Conservation (phyloP, 2,888 invertebrate species). For the Drosophila maculinotata region DNA sequence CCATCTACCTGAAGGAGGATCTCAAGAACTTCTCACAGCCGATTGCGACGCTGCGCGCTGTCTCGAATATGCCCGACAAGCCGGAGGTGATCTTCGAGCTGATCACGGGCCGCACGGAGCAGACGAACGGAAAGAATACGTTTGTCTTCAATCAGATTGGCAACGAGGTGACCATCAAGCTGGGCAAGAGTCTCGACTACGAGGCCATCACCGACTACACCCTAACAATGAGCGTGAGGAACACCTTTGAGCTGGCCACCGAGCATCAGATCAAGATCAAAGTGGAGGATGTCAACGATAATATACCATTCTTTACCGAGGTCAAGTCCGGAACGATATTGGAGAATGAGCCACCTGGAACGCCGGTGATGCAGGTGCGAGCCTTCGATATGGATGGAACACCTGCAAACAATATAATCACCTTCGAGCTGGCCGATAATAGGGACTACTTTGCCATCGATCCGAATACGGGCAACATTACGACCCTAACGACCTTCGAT, state of each 20-base stretch:
- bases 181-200: constrained; percentile 92
- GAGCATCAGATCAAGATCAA: constrained; percentile 92
- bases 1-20: constrained; percentile 90
- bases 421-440: constrained; percentile 90
- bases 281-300: constrained; percentile 95
- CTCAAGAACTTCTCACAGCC: constrained; percentile 89
- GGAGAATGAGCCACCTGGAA: constrained; percentile 93
- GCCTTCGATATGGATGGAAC: constrained; percentile 96
- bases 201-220: constrained; percentile 94
- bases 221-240: constrained; percentile 92
- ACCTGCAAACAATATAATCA: constrained; percentile 92
- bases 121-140: constrained; percentile 93
- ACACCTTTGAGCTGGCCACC: constrained; percentile 91
- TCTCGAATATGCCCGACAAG: constrained; percentile 91
- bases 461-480: constrained; percentile 94
- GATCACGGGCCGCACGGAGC: constrained; percentile 92
- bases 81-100: constrained; percentile 92
- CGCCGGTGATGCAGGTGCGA: constrained; percentile 93
- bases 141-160: constrained; percentile 89
- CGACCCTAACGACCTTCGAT: constrained; percentile 92
- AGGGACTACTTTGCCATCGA: constrained; percentile 93
- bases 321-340: constrained; percentile 92
- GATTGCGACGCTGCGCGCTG: constrained; percentile 90
- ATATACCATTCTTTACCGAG: constrained; percentile 94
- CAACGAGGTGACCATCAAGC: constrained; percentile 90